phyloP scores from a whole-genome alignment of 1,140 invertebrate genomes.

The Paraescarpia echinospica region DNA sequence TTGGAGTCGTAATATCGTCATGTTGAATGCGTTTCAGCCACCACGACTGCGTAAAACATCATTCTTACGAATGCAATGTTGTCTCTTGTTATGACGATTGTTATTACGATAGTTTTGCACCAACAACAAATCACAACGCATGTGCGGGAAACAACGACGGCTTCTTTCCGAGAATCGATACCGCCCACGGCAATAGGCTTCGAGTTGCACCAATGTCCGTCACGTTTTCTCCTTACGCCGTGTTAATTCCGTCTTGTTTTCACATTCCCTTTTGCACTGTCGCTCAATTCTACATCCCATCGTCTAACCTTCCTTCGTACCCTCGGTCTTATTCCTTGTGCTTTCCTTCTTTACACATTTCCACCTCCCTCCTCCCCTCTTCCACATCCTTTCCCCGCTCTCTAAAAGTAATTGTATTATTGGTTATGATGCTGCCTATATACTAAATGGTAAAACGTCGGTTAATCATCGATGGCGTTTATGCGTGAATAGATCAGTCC shows the following conservation, averaged over 20 bases:
- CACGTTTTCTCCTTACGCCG: too few relatives aligned
- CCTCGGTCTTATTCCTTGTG: too few relatives aligned
- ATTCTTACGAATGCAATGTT: background rate
- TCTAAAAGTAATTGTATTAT: background rate
- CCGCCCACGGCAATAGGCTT: background rate
- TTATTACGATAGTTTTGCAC: background rate
- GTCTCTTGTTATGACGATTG: background rate
- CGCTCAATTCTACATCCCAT: background rate
- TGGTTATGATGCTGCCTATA: background rate
- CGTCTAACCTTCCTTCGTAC: too few relatives aligned
- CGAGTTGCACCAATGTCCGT: background rate
- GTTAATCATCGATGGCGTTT: too few relatives aligned
- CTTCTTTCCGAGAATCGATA: background rate
- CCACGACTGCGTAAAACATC: background rate
- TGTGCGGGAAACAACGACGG: background rate
- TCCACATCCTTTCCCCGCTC: too few relatives aligned
- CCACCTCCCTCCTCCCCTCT: too few relatives aligned
- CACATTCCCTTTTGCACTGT: background rate
- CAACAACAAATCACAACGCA: background rate
- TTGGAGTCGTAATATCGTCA: background rate
- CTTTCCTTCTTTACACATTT: too few relatives aligned
- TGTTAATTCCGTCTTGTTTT: background rate
- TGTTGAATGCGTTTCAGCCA: background rate
- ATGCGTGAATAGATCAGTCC: background rate
- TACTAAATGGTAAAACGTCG: too few relatives aligned